Base-by-base conservation (phyloP, 1,140 invertebrate species). In the Drosophila arawakana region DNA sequence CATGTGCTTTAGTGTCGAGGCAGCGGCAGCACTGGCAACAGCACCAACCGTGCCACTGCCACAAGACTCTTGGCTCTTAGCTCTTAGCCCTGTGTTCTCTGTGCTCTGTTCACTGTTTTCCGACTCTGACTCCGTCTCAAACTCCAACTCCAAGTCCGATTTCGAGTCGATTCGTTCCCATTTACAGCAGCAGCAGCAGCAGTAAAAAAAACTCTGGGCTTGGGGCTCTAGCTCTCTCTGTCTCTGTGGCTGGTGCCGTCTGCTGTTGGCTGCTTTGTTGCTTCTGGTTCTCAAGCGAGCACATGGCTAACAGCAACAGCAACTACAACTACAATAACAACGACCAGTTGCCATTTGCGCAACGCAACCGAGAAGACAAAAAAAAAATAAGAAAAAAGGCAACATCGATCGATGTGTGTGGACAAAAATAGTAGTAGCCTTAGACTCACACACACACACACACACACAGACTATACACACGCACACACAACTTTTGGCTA, bases 341-440 rank as follows among this genome's bases (percentile, higher is more conserved):
- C 82, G 67, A 85, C 67, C 78, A 85, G 76, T 85, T 86, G 81
- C 82, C 82, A 81, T 76, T 86, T 79, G 79, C 78, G 81, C 81
- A 85, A 81, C 81, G 71, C 78, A 78, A 46, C 75, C 67, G 58
- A 85, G 80, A 78, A 68, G 67, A 70, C 49, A 66, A 61, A 66
- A 70, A 44, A 76, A 61, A 68, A 61, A 37, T 49, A 47, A 44
- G 74, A 49, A 54, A 67, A 79, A 49, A 54, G 62, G 62, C 55
- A 59, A 73, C 72, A 79, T 67, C 73, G 73, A 76, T 76, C 69
- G 73, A 76, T 68, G 76, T 78, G 58, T 77, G 61, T 58, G 69
- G 62, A 63, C 73, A 74, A 43, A 88, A 74, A 80, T 86, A 86
- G 73, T 54, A 41, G 65, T 65, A 73, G 54, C 44, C 41, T 59